Evolutionary conservation across 2,113 vertebrate genomes (phyloP).

Genomic region (Mesitornis unicolor): DNA sequence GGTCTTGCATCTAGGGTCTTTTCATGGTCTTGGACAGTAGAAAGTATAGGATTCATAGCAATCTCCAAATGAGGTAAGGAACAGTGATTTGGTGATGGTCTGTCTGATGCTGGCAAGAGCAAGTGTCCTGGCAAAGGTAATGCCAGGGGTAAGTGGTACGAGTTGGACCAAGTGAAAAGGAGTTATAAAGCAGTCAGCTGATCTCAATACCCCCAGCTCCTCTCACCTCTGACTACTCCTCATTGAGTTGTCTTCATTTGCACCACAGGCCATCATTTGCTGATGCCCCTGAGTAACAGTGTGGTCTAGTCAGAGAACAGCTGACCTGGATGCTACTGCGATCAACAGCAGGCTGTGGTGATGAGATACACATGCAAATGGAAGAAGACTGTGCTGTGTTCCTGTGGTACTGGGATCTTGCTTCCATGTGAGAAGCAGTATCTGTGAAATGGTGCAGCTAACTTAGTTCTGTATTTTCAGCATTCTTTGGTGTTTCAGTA

Average conservation of each 20-base stretch:
- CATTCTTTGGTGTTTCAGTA: background rate
- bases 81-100: background rate
- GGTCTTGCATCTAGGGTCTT: background rate
- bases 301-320: background rate
- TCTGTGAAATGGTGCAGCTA: background rate
- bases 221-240: background rate
- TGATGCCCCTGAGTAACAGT: fast-evolving
- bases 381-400: background rate
- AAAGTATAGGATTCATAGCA: background rate
- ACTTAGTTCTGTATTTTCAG: background rate
- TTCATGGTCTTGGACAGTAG: background rate
- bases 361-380: background rate
- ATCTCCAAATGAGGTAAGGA: background rate
- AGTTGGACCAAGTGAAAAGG: background rate
- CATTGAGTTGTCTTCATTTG: background rate
- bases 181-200: background rate
- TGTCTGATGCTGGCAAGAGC: background rate
- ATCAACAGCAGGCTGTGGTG: background rate
- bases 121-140: background rate
- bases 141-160: background rate
- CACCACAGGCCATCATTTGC: fast-evolving
- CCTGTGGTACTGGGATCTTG: background rate
- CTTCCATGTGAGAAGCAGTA: background rate
- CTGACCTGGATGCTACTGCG: background rate
- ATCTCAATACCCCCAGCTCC: background rate